Conservation (phyloP, 2,797 vertebrate species). For the Micromesistius poutassou region DNA sequence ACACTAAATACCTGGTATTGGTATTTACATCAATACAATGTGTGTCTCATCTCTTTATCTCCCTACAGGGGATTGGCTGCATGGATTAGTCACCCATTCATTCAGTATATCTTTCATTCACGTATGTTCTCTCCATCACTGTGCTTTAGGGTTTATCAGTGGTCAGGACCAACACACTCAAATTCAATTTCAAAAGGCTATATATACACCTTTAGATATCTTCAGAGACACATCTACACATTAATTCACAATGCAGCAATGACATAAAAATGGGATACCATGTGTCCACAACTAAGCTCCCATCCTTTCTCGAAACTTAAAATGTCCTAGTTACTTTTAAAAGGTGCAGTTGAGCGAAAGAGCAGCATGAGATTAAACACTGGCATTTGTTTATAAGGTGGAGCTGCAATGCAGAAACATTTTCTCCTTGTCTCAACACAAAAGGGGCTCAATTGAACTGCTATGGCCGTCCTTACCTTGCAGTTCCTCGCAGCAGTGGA, state of each 20-base stretch:
- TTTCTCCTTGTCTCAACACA: neutral
- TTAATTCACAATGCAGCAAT: no score
- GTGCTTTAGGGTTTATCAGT: no score
- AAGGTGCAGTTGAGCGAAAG: neutral
- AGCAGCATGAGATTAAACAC: neutral
- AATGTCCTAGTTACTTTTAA: no score
- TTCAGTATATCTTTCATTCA: conserved; percentile 34
- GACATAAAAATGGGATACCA: no score
- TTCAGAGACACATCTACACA: no score
- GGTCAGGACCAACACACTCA: no score
- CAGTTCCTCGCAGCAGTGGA: conserved; percentile 27
- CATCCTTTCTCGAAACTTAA: no score
- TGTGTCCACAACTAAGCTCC: no score
- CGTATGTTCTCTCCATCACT: neutral
- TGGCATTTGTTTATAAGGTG: neutral
- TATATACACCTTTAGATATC: no score
- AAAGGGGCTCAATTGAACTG: conserved; percentile 26
- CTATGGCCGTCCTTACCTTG: conserved; percentile 23
- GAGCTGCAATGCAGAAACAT: neutral
- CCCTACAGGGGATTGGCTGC: conserved; percentile 46
- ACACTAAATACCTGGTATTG: conserved; percentile 33
- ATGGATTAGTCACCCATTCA: conserved; percentile 31
- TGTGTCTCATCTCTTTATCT: conserved; percentile 53
- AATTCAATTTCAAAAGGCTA: no score
- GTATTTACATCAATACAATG: conserved; percentile 51